Evolutionary conservation across 2,113 vertebrate genomes (phyloP).

Genomic region (Neolamprologus kungweensis): DNA sequence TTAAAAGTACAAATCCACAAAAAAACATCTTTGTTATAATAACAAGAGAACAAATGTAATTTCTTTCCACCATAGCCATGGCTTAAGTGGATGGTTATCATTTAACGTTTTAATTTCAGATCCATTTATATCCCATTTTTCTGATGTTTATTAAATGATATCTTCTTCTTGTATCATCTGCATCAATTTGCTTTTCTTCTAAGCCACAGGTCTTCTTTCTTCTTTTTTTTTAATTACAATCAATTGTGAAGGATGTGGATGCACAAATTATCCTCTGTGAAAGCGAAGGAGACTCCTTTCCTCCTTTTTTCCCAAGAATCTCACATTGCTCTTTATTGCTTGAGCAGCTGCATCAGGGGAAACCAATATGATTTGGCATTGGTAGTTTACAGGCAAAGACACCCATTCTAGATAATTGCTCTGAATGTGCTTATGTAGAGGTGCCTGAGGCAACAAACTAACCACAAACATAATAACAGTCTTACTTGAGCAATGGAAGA

Average conservation of each 20-base stretch:
- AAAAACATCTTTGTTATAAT: not conserved
- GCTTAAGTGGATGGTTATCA: not conserved
- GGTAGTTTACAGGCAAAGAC: slow-evolving; percentile 41
- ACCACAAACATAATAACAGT: slow-evolving; percentile 59
- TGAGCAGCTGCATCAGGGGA: slow-evolving; percentile 35
- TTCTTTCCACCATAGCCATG: not conserved
- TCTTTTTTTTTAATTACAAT: not conserved
- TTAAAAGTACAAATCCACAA: not conserved
- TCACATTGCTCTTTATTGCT: slow-evolving; percentile 52
- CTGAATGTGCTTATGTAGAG: slow-evolving; percentile 60
- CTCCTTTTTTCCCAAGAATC: slow-evolving; percentile 39
- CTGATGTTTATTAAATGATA: not conserved
- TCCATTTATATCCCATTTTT: not conserved
- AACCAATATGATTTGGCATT: slow-evolving; percentile 55
- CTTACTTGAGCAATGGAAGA: slow-evolving; percentile 30
- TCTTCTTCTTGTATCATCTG: not conserved
- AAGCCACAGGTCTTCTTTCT: not conserved
- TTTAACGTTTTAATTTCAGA: not conserved
- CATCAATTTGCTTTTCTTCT: not conserved
- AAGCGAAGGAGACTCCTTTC: not conserved
- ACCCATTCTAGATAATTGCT: slow-evolving; percentile 65
- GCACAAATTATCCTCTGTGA: slow-evolving; percentile 3
- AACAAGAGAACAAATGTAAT: not conserved
- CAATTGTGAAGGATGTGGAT: not conserved
- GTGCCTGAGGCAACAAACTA: slow-evolving; percentile 48